Conservation (phyloP, 37 sponge, comb jelly and placozoan genomes). For the Agelas oroides region DNA sequence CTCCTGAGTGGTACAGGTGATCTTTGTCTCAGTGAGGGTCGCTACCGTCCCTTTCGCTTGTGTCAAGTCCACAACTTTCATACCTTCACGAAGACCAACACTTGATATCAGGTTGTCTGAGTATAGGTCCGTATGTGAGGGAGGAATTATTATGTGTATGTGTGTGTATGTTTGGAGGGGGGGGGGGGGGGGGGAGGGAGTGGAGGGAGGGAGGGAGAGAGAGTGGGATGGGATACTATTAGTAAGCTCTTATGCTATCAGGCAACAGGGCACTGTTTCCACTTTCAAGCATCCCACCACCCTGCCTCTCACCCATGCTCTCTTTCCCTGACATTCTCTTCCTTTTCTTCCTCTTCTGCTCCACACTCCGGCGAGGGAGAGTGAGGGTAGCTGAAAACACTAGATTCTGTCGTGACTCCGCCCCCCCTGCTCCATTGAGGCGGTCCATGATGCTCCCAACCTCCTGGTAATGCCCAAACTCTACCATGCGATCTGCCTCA, state of each 20-base stretch:
- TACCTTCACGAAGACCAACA: conserved; percentile 58
- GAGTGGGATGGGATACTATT: not conserved
- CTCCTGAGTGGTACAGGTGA: conserved; percentile 87
- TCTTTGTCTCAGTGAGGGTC: conserved; percentile 82
- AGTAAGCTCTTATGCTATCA: no score
- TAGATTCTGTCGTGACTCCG: conserved; percentile 63
- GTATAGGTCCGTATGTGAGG: not conserved
- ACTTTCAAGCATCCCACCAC: no score
- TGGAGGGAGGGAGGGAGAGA: conserved; percentile 13
- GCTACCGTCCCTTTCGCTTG: conserved; percentile 71
- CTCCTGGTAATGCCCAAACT: conserved; percentile 92
- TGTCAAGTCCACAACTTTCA: conserved; percentile 85
- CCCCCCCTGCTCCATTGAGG: conserved; percentile 20
- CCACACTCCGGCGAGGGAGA: conserved; percentile 39
- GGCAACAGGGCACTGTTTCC: no score
- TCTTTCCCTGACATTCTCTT: conserved; percentile 61
- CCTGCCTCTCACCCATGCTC: conserved; percentile 31
- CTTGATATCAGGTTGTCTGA: conserved; percentile 73
- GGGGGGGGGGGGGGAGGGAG: no score
- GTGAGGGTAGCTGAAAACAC: conserved; percentile 98
- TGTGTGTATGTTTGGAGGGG: no score
- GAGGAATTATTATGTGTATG: not conserved
- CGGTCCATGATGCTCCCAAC: conserved; percentile 77
- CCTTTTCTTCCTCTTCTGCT: conserved; percentile 54
- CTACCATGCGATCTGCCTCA: conserved; percentile 98